Conservation (phyloP, 2,888 invertebrate species). For the Parnassius orleans region DNA sequence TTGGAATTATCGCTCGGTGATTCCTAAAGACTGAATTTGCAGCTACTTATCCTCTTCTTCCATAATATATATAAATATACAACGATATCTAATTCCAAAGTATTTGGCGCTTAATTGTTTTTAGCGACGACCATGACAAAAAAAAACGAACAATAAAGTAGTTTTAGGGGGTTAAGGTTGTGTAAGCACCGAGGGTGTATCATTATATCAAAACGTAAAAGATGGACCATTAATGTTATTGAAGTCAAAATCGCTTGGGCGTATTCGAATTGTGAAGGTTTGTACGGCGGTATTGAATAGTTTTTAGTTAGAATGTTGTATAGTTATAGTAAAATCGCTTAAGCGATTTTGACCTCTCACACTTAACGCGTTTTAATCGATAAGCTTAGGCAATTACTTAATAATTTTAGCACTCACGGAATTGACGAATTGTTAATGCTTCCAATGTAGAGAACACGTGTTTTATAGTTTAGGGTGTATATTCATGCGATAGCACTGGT, state of each 20-base stretch:
- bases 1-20: slow-evolving; percentile 10
- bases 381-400: slow-evolving; percentile 62
- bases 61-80: slow-evolving; percentile 39
- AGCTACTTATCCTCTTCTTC: slow-evolving; percentile 30
- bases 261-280: slow-evolving; percentile 33
- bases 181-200: slow-evolving; percentile 62
- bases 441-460: slow-evolving; percentile 52
- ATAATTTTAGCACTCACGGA: slow-evolving; percentile 71
- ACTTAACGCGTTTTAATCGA: slow-evolving; percentile 52
- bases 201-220: slow-evolving; percentile 75
- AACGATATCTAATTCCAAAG: slow-evolving; percentile 32
- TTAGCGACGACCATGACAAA: slow-evolving; percentile 26
- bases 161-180: slow-evolving; percentile 54
- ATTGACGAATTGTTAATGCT: slow-evolving; percentile 75
- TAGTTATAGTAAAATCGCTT: slow-evolving; percentile 34
- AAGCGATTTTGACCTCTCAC: slow-evolving; percentile 54
- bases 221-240: slow-evolving; percentile 69
- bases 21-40: slow-evolving; percentile 44
- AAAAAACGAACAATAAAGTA: slow-evolving; percentile 9
- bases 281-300: slow-evolving; percentile 8
- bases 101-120: slow-evolving; percentile 36
- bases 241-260: slow-evolving; percentile 49
- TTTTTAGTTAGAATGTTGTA: slow-evolving; percentile 19
- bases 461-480: slow-evolving; percentile 34
- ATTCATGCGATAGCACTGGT: slow-evolving; percentile 25